Conservation (phyloP, 2,113 vertebrate species). For the Amblyornis subalaris region DNA sequence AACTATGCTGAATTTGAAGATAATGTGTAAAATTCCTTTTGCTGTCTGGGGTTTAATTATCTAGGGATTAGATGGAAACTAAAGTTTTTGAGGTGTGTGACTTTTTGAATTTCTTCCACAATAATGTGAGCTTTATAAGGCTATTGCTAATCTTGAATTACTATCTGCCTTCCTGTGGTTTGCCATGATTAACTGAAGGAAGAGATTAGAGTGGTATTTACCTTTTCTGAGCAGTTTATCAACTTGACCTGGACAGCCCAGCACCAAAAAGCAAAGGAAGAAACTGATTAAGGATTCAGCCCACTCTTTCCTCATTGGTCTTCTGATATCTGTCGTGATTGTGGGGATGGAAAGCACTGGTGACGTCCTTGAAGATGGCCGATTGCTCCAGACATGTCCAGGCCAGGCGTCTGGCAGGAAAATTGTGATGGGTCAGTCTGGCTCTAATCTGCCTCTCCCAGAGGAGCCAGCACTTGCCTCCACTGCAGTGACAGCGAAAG, state of each 20-base stretch:
- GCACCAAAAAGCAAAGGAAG: not conserved
- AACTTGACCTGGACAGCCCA: not conserved
- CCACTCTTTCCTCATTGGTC: not conserved
- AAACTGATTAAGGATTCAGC: not conserved
- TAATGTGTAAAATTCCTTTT: not conserved
- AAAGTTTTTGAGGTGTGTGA: not conserved
- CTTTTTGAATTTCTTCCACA: not conserved
- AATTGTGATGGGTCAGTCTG: not conserved
- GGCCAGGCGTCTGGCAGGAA: not conserved
- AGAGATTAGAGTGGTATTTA: slow-evolving; percentile 1
- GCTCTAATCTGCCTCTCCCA: not conserved
- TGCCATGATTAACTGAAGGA: not conserved
- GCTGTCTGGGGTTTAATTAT: slow-evolving; percentile 18
- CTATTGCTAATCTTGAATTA: slow-evolving; percentile 5
- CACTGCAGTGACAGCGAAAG: not conserved
- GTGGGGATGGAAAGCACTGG: not conserved
- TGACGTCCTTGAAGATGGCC: not conserved
- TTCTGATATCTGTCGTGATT: not conserved
- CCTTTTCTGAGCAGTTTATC: not conserved
- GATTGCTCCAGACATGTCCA: not conserved
- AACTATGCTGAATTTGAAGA: not conserved
- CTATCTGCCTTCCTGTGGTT: slow-evolving; percentile 25
- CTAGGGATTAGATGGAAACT: not conserved
- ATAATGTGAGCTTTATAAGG: not conserved
- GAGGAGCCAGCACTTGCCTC: not conserved